Conservation (phyloP, 2,888 invertebrate genomes). For the Papilio elwesi region DNA sequence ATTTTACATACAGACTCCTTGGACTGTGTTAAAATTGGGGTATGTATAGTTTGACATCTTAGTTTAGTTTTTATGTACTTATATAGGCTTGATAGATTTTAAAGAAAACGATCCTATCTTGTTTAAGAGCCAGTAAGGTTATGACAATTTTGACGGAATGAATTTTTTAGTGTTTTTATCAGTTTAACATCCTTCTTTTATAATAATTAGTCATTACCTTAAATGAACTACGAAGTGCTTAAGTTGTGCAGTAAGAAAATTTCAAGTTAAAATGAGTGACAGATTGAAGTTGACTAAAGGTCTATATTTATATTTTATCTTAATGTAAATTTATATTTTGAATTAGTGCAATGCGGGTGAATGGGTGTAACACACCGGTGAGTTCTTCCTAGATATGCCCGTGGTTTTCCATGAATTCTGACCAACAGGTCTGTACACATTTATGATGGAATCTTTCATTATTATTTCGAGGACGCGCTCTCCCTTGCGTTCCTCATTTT, state of each 20-base stretch:
- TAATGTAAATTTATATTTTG: not conserved
- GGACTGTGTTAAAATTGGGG: not conserved
- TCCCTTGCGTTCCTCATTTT: not conserved
- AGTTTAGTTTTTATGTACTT: slow-evolving; percentile 14
- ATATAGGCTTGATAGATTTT: slow-evolving; percentile 64
- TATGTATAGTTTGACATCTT: slow-evolving; percentile 4
- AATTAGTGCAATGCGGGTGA: too few relatives aligned
- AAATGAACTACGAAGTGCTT: slow-evolving; percentile 61
- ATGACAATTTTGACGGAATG: slow-evolving; percentile 80
- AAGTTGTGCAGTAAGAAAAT: slow-evolving; percentile 73
- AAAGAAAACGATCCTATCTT: slow-evolving; percentile 62
- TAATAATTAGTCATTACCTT: slow-evolving; percentile 66
- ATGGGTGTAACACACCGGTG: not conserved
- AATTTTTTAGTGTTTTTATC: slow-evolving; percentile 76
- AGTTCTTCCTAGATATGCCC: not conserved
- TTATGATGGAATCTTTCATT: not conserved
- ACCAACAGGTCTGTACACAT: not conserved
- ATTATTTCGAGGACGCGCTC: too few relatives aligned
- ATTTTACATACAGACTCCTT: not conserved
- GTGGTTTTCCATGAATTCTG: not conserved
- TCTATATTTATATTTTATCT: slow-evolving; percentile 42
- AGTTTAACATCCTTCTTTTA: slow-evolving; percentile 65
- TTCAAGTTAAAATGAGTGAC: slow-evolving; percentile 78
- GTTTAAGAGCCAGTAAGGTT: slow-evolving; percentile 64
- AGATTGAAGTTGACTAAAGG: slow-evolving; percentile 73